Conservation (phyloP, 2,888 invertebrate species). For the Idaea aversata region DNA sequence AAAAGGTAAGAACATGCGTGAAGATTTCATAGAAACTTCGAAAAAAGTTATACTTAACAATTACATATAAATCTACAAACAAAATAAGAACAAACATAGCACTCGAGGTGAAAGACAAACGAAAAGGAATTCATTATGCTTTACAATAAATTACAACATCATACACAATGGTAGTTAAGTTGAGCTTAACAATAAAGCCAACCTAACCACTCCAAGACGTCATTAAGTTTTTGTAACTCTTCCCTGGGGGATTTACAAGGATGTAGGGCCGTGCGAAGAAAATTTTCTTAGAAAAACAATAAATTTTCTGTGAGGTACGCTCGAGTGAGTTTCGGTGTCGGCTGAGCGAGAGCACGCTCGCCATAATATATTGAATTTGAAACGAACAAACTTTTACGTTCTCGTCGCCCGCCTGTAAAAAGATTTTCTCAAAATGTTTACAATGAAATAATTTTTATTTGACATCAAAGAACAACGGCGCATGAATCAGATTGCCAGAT, state of each 20-base stretch:
- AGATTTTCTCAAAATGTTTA: conserved; percentile 74
- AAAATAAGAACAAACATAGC: not conserved
- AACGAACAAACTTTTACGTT: conserved; percentile 79
- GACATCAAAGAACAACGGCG: conserved; percentile 44
- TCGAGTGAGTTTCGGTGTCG: conserved; percentile 80
- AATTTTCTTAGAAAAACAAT: conserved; percentile 81
- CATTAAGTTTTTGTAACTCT: conserved; percentile 65
- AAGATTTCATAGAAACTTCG: not conserved
- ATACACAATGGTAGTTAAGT: conserved; percentile 10
- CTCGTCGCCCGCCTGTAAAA: conserved; percentile 67
- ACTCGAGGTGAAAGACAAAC: not conserved
- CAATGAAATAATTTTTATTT: conserved; percentile 69
- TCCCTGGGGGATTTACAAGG: conserved; percentile 55
- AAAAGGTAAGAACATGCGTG: not conserved
- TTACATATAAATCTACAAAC: not conserved
- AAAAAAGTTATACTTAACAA: not conserved
- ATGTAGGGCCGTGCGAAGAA: conserved; percentile 64
- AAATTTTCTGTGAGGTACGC: conserved; percentile 77
- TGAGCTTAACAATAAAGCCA: conserved; percentile 43
- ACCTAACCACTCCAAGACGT: conserved; percentile 48
- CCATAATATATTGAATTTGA: conserved; percentile 80
- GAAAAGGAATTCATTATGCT: conserved; percentile 15
- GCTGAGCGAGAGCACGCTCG: conserved; percentile 77
- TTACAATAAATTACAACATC: not conserved
- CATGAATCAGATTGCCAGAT: conserved; percentile 26